These are phyloP conservation scores for Falco novaeseelandiae DNA, from an alignment of 2,797 vertebrate species.

Conservation along the genomic window DNA sequence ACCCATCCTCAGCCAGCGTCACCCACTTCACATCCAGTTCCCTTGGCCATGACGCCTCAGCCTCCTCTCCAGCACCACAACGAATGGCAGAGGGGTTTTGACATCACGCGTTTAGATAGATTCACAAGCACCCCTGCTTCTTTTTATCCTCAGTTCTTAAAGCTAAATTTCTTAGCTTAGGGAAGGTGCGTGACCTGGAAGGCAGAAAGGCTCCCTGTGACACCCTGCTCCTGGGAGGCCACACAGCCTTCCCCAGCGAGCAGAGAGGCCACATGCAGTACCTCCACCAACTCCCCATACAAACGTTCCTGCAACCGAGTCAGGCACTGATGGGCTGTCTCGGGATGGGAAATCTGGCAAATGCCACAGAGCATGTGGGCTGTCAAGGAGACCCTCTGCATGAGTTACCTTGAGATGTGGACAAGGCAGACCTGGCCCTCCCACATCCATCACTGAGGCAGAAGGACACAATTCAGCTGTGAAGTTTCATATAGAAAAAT, in stretches of 20 bases:
- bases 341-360: not conserved
- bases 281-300: not conserved
- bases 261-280: accelerated
- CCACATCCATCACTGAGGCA: accelerated
- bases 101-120: not conserved
- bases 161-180: not conserved
- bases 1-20: not conserved
- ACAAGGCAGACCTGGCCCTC: not conserved
- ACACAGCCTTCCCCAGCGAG: accelerated
- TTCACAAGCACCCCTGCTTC: not conserved
- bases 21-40: not conserved
- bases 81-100: not conserved
- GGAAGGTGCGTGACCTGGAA: not conserved
- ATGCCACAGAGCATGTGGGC: accelerated
- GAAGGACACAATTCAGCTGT: not conserved
- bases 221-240: not conserved
- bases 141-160: not conserved
- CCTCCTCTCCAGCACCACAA: not conserved
- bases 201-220: not conserved
- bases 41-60: not conserved
- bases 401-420: not conserved
- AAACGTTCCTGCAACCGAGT: not conserved
- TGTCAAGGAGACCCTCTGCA: not conserved
- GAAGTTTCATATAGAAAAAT: not conserved
- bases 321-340: not conserved